Percentiles rank a stretch among this genome's conserved stretches.
phyloP scores from a whole-genome alignment of 1,140 invertebrate genomes.

The Idris sp. region DNA sequence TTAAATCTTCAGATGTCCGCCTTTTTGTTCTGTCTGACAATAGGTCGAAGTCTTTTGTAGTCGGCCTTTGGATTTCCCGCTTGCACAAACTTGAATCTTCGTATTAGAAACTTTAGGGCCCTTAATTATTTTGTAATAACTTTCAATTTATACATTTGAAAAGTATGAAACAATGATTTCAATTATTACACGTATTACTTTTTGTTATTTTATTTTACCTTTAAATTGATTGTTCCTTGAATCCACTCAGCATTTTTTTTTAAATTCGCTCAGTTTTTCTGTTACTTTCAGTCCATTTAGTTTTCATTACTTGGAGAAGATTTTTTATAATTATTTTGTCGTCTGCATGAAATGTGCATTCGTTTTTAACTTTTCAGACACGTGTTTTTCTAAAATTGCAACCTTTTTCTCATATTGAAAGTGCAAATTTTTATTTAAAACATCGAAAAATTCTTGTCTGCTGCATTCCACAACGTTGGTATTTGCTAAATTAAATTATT shows the following conservation, averaged over 20 bases:
- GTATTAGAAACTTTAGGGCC: not conserved
- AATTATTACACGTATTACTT: not conserved
- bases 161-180: too few species aligned
- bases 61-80: constrained; percentile 11
- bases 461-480: constrained; percentile 3
- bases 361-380: constrained; percentile 10
- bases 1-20: constrained; percentile 6
- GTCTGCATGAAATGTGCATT: constrained; percentile 10
- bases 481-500: constrained; percentile 13
- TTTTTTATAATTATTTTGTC: constrained; percentile 10
- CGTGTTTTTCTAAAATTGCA: constrained; percentile 8
- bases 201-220: constrained; percentile 9
- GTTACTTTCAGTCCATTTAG: constrained; percentile 3
- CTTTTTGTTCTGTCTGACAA: constrained; percentile 13
- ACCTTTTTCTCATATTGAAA: constrained; percentile 5
- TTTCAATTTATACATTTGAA: not conserved
- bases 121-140: too few species aligned
- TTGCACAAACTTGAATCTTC: constrained; percentile 7
- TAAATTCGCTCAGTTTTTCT: constrained; percentile 6
- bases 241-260: constrained; percentile 14
- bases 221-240: constrained; percentile 11
- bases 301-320: not conserved
- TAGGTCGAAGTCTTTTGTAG: constrained; percentile 7
- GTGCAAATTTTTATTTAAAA: constrained; percentile 2
- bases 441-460: constrained; percentile 16